Conservation (phyloP, 2,797 vertebrate species). For the Semaprochilodus insignis region DNA sequence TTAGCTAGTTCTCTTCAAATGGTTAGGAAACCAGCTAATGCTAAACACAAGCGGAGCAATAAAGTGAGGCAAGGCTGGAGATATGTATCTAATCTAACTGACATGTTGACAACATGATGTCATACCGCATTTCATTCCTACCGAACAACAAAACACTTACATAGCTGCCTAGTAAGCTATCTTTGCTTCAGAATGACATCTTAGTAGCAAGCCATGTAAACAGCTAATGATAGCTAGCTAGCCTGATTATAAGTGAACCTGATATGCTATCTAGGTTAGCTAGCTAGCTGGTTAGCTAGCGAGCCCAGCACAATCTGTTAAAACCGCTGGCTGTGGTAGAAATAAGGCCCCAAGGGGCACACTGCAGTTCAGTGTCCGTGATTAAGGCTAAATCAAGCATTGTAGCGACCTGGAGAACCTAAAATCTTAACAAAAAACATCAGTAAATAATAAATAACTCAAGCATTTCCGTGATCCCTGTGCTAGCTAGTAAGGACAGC, state of each 20-base stretch:
- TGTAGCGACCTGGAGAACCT: background rate
- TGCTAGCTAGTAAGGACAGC: background rate
- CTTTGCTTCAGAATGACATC: background rate
- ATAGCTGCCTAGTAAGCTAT: background rate
- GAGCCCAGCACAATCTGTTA: background rate
- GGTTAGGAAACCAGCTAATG: background rate
- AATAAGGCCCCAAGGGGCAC: background rate
- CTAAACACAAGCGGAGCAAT: background rate
- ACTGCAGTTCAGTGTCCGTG: no score
- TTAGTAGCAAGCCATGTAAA: conserved; percentile 10
- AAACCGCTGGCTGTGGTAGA: background rate
- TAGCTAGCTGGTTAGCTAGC: background rate
- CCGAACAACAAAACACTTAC: background rate
- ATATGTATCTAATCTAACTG: background rate
- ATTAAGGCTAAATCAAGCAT: no score
- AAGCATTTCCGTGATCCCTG: background rate
- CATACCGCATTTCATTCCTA: no score
- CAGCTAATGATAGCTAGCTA: conserved; percentile 26
- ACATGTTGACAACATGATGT: background rate
- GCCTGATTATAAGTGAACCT: background rate
- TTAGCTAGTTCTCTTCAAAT: background rate
- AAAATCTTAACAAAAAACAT: background rate
- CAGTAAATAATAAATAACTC: background rate
- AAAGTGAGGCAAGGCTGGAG: background rate
- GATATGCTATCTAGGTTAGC: background rate